Percentiles rank a stretch among this genome's conserved stretches.
These are phyloP conservation scores for Malurus cyaneus DNA, from an alignment of 2,113 vertebrate species.

Conservation along the genomic window DNA sequence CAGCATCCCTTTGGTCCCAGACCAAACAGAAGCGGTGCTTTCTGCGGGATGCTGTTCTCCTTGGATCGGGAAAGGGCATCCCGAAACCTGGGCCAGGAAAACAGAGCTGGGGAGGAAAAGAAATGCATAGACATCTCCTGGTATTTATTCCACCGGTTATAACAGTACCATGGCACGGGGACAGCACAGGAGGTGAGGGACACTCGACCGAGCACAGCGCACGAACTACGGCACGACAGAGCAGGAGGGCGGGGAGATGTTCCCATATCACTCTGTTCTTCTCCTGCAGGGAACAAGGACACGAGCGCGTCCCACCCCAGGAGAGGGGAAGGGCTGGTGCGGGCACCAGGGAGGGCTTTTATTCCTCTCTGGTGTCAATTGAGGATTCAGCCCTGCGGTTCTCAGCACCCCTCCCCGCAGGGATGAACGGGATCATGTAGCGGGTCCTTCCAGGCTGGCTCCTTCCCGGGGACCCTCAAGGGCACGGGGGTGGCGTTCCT, in stretches of 20 bases:
- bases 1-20: background rate
- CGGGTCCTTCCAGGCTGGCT: background rate
- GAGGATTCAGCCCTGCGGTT: background rate
- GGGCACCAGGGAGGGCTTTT: background rate
- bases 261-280: background rate
- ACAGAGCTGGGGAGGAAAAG: background rate
- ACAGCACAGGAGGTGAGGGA: background rate
- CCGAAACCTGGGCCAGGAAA: background rate
- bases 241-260: background rate
- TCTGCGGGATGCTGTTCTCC: background rate
- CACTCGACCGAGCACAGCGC: background rate
- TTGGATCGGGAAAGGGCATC: background rate
- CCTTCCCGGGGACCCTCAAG: background rate
- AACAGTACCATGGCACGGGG: conserved; percentile 13
- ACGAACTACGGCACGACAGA: conserved; percentile 14
- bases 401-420: background rate
- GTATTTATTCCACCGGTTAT: conserved; percentile 61
- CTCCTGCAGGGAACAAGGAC: background rate
- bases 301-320: background rate
- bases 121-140: conserved; percentile 67
- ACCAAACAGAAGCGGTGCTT: fast-evolving
- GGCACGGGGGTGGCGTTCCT: background rate
- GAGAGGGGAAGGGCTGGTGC: background rate
- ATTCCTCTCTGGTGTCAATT: background rate
- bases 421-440: background rate